Base-by-base conservation (phyloP, 2,797 vertebrate genomes). In the Lutjanus campechanus region DNA sequence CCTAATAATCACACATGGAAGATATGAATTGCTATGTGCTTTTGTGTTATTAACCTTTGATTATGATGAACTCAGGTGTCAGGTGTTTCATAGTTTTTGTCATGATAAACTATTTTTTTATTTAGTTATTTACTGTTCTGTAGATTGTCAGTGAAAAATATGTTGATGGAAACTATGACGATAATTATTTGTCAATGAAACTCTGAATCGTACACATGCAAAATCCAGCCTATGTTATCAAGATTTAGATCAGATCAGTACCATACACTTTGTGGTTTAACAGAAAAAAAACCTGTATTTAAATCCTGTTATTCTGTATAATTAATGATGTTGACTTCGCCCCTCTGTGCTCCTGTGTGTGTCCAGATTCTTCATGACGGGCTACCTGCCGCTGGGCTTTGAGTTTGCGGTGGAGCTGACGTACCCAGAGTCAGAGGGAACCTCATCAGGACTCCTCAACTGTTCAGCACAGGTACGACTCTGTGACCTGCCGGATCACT, bases 381-480 rank as follows among this genome's bases (percentile, higher is more conserved):
- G 98, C 9, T 99, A 99, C 88, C 94, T 99, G 65, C 98, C 98
- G 0, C 88, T 99, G 73, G 98, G 98, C 13, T 99, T 99, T 88
- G 98, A 99, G 93, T 99, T 97, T 94, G 98, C 97, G 0, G 98
- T 95, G 0, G 98, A 99, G 87, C 89, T 99, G 90, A 99, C 98
- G 0, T 98, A 98, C 76, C 98, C 98, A 1, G 98, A 99, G 89
- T 98, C 96, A 0, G 98, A 99, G 86, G 98, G 98, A 86, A 97
- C 97, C 0, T 99, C 98, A 0, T 99, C 98, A 0, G 98, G 98
- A 0, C 96, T 99, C 49, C 97, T 99, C 84, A 99, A 99, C 64
- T 96, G 98, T 77, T 97, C 98, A 1, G 97, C 98, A 62, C 98
- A 99, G 96, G 98, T 99, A 86, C 41, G 46, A 12, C 41, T 56